Evolutionary conservation across 2,797 vertebrate genomes (phyloP).

Genomic region (Etheostoma perlongum): DNA sequence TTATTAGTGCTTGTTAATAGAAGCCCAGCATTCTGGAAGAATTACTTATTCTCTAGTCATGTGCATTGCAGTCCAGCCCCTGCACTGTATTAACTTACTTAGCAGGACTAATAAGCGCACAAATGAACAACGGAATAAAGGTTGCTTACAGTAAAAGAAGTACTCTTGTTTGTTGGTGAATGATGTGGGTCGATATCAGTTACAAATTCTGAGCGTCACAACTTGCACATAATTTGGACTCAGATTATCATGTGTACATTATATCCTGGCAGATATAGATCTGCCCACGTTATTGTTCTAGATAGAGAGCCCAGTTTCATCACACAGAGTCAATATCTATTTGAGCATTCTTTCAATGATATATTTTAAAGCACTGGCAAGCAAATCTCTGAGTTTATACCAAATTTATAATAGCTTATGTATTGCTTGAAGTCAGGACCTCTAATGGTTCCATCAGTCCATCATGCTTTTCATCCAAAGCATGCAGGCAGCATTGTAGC

Average conservation of each 20-base stretch:
- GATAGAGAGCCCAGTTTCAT: slow-evolving; percentile 42
- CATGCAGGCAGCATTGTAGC: slow-evolving; percentile 19
- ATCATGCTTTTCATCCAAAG: slow-evolving; percentile 22
- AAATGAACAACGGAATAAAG: slow-evolving; percentile 52
- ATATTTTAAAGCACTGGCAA: slow-evolving; percentile 35
- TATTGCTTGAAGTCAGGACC: slow-evolving; percentile 24
- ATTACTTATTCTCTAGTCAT: slow-evolving; percentile 79
- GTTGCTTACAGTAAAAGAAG: slow-evolving; percentile 54
- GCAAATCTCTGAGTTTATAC: slow-evolving; percentile 5
- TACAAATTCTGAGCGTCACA: slow-evolving; percentile 50
- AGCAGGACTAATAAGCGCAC: slow-evolving; percentile 73
- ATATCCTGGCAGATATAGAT: slow-evolving; percentile 52
- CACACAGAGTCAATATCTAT: slow-evolving; percentile 33
- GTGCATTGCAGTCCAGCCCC: slow-evolving; percentile 65
- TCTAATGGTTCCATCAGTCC: slow-evolving; percentile 9
- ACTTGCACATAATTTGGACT: slow-evolving; percentile 38
- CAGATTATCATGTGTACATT: slow-evolving; percentile 36
- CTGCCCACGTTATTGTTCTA: slow-evolving; percentile 15
- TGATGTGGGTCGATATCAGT: slow-evolving; percentile 59
- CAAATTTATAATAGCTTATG: slow-evolving; percentile 25
- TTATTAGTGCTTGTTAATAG: slow-evolving; percentile 86
- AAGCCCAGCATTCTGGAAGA: slow-evolving; percentile 77
- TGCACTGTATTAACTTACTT: slow-evolving; percentile 70
- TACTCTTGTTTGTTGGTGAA: slow-evolving; percentile 52
- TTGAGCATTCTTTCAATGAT: slow-evolving; percentile 29